Conservation (phyloP, 2,888 invertebrate species). For the Lordiphosa andalusiaca region DNA sequence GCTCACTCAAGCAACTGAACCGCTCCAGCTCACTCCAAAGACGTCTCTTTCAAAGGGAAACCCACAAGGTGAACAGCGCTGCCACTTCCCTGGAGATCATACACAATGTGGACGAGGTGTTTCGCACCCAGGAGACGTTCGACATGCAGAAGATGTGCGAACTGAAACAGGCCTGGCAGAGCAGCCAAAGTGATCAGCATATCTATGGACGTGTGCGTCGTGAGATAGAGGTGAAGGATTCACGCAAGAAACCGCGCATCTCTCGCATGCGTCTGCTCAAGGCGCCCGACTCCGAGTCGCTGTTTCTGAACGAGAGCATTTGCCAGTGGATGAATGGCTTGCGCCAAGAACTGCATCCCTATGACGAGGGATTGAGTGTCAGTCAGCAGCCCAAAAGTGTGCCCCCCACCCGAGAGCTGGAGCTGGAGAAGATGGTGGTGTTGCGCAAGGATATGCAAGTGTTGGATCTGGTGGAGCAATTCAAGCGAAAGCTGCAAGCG, state of each 20-base stretch:
- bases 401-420: constrained; percentile 58
- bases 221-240: constrained; percentile 10
- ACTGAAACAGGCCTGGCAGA: constrained; percentile 67
- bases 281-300: constrained; percentile 12
- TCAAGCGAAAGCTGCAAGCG: constrained; percentile 75
- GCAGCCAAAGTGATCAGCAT: constrained; percentile 77
- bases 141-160: constrained; percentile 78
- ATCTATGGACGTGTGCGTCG: constrained; percentile 74
- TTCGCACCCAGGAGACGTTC: constrained; percentile 78
- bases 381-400: constrained; percentile 77
- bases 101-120: constrained; percentile 79
- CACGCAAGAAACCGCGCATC: constrained; percentile 48
- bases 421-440: constrained; percentile 17
- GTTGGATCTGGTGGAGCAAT: constrained; percentile 68
- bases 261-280: constrained; percentile 50
- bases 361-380: constrained; percentile 62
- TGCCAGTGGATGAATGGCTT: constrained; percentile 78
- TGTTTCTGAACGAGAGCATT: constrained; percentile 73
- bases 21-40: constrained; percentile 59
- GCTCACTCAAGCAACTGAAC: constrained; percentile 68
- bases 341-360: constrained; percentile 75
- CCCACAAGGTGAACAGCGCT: constrained; percentile 4
- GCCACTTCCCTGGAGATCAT: constrained; percentile 72
- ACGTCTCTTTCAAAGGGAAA: constrained; percentile 38
- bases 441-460: constrained; percentile 17